Percentiles rank a stretch among this genome's conserved stretches.
Conservation (phyloP, 2,113 vertebrate species). For the Menidia beryllina region DNA sequence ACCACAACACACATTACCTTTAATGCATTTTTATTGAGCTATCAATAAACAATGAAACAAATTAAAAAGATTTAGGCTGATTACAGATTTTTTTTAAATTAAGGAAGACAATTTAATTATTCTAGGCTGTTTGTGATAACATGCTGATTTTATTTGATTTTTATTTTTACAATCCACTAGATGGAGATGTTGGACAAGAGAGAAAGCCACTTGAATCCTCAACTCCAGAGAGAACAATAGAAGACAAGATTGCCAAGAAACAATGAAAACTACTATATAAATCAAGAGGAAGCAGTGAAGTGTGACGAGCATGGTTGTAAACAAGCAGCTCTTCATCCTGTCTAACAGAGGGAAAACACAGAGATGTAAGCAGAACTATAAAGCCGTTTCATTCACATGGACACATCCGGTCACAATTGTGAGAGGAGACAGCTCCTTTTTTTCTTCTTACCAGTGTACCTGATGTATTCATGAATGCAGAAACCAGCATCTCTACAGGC, state of each 20-base stretch:
- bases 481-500: conserved; percentile 53
- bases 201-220: not conserved
- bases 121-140: not conserved
- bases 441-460: conserved; percentile 27
- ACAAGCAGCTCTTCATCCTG: conserved; percentile 53
- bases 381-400: conserved; percentile 4
- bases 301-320: conserved; percentile 22
- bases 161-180: conserved; percentile 58
- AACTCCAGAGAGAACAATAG: conserved; percentile 20
- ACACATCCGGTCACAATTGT: conserved; percentile 5
- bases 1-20: not conserved
- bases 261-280: conserved; percentile 20
- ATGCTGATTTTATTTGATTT: not conserved
- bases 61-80: too few species aligned
- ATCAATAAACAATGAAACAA: conserved; percentile 18
- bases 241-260: conserved; percentile 23
- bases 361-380: conserved; percentile 4
- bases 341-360: conserved; percentile 30
- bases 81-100: too few species aligned
- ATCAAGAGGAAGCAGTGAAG: conserved; percentile 32
- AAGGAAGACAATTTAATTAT: not conserved
- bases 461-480: conserved; percentile 15
- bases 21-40: conserved; percentile 40
- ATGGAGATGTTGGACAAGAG: conserved; percentile 65
- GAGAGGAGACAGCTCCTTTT: not conserved